Conservation (phyloP, 2,113 vertebrate species). For the Mola mola region DNA sequence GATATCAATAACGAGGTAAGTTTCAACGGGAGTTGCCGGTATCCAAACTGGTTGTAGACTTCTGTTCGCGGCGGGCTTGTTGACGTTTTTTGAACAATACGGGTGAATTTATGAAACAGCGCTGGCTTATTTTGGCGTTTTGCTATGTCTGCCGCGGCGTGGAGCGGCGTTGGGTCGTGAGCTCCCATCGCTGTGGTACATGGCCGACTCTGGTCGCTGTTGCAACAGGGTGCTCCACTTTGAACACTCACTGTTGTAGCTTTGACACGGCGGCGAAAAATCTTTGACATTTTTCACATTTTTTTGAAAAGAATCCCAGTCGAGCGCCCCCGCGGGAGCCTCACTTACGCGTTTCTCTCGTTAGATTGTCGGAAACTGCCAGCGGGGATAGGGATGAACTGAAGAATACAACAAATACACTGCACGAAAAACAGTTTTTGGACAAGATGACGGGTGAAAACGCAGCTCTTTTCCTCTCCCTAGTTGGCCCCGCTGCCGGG, state of each 20-base stretch:
- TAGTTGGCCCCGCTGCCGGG: conserved; percentile 86
- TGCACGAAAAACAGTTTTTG: conserved; percentile 52
- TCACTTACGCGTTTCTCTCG: conserved; percentile 55
- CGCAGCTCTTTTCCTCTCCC: conserved; percentile 86
- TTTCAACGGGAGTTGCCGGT: conserved; percentile 80
- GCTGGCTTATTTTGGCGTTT: conserved; percentile 43
- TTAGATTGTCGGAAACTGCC: conserved; percentile 38
- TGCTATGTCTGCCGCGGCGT: conserved; percentile 47
- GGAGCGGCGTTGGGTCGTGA: conserved; percentile 50
- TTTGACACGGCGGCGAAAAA: conserved; percentile 80
- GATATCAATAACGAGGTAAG: conserved; percentile 85
- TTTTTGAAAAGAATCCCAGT: conserved; percentile 80
- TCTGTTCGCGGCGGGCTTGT: conserved; percentile 52
- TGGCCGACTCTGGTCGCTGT: conserved; percentile 70
- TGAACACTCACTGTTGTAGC: conserved; percentile 72
- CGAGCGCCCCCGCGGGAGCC: conserved; percentile 74
- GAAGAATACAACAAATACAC: conserved; percentile 17
- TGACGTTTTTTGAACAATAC: conserved; percentile 25
- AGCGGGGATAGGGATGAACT: conserved; percentile 42
- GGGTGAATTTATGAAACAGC: conserved; percentile 40
- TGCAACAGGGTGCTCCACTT: conserved; percentile 84
- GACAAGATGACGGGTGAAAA: conserved; percentile 89
- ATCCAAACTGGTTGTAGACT: conserved; percentile 74
- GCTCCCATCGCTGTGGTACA: conserved; percentile 56
- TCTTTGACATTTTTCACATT: conserved; percentile 88